These are phyloP conservation scores for Temnothorax unifasciatus DNA, from an alignment of 2,888 invertebrate species.

Conservation along the genomic window DNA sequence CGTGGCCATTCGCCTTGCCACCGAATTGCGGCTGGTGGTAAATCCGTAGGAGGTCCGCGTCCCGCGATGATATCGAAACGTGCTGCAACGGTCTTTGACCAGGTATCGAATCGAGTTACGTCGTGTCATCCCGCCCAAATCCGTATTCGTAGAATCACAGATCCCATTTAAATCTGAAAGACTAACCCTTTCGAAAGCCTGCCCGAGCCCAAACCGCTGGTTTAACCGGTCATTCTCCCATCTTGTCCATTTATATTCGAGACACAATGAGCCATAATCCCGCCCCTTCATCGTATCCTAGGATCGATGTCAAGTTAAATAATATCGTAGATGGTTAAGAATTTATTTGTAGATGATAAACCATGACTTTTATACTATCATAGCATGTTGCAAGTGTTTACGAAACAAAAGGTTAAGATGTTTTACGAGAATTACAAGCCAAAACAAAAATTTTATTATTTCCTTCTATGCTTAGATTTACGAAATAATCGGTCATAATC, in stretches of 20 bases:
- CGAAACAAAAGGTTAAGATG: not conserved
- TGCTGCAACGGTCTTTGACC: not conserved
- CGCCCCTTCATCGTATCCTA: not conserved
- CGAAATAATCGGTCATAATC: constrained; percentile 48
- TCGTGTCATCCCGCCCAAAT: constrained; percentile 26
- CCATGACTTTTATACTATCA: not conserved
- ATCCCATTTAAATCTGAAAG: constrained; percentile 34
- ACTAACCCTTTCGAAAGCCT: constrained; percentile 36
- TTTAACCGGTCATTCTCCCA: constrained; percentile 34
- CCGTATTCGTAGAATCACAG: constrained; percentile 43
- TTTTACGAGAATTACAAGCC: not conserved
- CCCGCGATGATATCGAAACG: constrained; percentile 26
- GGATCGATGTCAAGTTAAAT: not conserved
- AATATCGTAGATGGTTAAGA: constrained; percentile 1
- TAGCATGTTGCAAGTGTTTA: not conserved
- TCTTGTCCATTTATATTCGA: constrained; percentile 14
- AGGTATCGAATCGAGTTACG: constrained; percentile 26
- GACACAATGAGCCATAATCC: constrained; percentile 12
- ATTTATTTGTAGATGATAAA: constrained; percentile 8
- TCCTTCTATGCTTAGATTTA: constrained; percentile 41
- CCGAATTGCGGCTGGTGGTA: too few species aligned
- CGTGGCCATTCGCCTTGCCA: too few species aligned
- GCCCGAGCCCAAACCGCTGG: constrained; percentile 6
- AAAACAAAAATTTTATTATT: constrained; percentile 61
- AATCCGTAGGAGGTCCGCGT: constrained; percentile 32